These are phyloP conservation scores for Zhuqinia jingwanae DNA, from an alignment of 2,888 invertebrate species.

Conservation along the genomic window DNA sequence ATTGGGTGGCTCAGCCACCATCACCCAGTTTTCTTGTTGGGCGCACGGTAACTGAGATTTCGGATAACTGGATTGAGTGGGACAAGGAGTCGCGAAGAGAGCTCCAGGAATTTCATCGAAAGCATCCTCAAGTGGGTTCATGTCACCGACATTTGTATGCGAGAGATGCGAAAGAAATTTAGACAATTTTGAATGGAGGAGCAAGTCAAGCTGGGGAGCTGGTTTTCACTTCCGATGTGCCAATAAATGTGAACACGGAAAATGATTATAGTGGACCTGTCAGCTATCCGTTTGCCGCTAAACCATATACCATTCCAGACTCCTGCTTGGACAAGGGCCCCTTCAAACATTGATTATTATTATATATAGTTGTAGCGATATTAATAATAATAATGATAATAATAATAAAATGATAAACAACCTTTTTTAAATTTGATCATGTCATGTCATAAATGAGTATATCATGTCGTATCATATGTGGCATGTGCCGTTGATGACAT, in stretches of 20 bases:
- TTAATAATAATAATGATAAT: too few relatives aligned
- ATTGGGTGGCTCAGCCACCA: not conserved
- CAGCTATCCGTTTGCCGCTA: not conserved
- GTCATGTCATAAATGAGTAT: too few relatives aligned
- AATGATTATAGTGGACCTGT: not conserved
- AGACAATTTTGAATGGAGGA: too few relatives aligned
- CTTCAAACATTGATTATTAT: too few relatives aligned
- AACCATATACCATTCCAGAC: not conserved
- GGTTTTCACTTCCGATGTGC: too few relatives aligned
- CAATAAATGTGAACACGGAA: not conserved
- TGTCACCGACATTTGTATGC: conserved; percentile 36
- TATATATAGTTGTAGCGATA: too few relatives aligned
- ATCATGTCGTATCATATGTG: too few relatives aligned
- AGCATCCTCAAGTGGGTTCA: conserved; percentile 6
- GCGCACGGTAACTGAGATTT: conserved; percentile 31
- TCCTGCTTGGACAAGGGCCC: too few relatives aligned
- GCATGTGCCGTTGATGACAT: too few relatives aligned
- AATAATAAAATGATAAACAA: too few relatives aligned
- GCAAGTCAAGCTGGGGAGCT: too few relatives aligned
- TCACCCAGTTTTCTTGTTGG: not conserved
- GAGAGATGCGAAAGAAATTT: not conserved
- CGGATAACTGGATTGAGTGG: conserved; percentile 58
- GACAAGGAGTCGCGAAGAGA: conserved; percentile 17
- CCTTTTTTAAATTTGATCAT: too few relatives aligned
- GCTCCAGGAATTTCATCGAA: conserved; percentile 30